Evolutionary conservation across 2,888 invertebrate species (phyloP).

Genomic region (Pachycephus smyrnensis): DNA sequence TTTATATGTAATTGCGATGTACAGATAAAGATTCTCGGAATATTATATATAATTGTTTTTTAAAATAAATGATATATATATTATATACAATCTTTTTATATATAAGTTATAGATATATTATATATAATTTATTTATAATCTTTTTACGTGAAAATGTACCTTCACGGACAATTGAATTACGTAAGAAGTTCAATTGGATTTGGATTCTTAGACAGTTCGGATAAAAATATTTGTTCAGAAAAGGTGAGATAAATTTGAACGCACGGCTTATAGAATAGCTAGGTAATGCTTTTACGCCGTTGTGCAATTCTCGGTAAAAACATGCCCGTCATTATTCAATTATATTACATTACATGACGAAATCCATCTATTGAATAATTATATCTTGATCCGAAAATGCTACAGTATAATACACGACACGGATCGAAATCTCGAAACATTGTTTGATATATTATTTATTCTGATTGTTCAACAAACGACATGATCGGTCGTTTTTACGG

Average conservation of each 20-base stretch:
- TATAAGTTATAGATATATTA: no score
- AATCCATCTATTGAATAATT: slow-evolving; percentile 42
- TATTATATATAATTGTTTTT: no score
- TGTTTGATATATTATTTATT: background rate
- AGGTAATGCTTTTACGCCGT: slow-evolving; percentile 21
- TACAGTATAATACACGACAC: background rate
- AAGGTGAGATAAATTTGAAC: background rate
- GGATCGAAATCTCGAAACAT: background rate
- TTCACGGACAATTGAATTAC: background rate
- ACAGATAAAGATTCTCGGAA: no score
- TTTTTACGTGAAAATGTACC: no score
- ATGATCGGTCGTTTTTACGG: background rate
- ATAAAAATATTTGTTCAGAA: background rate
- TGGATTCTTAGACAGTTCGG: background rate
- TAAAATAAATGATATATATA: no score
- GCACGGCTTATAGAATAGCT: background rate
- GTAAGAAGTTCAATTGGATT: background rate
- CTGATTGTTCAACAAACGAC: background rate
- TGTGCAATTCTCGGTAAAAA: slow-evolving; percentile 40
- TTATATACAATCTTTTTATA: no score
- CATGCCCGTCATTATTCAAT: slow-evolving; percentile 44
- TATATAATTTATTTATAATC: no score
- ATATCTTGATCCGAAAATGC: slow-evolving; percentile 17
- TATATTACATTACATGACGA: slow-evolving; percentile 42
- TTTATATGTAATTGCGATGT: no score